Evolutionary conservation across 53 echinoderm and acorn worm species (phyloP).

Genomic region (Antedon mediterranea): DNA sequence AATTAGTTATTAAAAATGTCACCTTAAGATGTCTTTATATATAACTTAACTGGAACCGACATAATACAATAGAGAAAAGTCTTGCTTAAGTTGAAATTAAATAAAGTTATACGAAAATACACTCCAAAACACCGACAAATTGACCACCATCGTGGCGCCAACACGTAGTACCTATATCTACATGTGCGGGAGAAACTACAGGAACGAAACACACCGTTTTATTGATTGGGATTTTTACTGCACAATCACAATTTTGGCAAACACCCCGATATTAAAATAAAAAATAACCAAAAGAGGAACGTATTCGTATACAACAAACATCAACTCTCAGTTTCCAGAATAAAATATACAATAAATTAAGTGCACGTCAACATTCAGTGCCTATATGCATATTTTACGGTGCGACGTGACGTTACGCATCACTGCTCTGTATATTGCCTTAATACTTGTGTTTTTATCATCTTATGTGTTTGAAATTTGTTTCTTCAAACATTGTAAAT

Average conservation of each 20-base stretch:
- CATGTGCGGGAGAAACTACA: not conserved
- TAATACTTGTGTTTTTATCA: not conserved
- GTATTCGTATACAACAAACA: not conserved
- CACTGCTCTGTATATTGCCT: not conserved
- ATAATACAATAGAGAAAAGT: not conserved
- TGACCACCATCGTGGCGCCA: not conserved
- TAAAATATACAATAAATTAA: not conserved
- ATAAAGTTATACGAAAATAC: not conserved
- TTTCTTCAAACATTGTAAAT: not conserved
- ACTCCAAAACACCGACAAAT: not conserved
- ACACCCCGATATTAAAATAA: not conserved
- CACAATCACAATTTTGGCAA: not conserved
- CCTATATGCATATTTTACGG: not conserved
- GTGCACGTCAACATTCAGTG: not conserved
- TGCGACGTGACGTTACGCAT: not conserved
- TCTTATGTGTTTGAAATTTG: not conserved
- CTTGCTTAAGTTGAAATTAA: not conserved
- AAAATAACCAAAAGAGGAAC: not conserved
- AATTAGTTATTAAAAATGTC: not conserved
- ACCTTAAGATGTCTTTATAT: not conserved
- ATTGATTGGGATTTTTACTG: not conserved
- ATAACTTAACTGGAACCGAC: not conserved
- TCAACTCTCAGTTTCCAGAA: not conserved
- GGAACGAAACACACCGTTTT: not conserved
- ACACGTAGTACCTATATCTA: not conserved